A percentile compares a stretch with the other conserved stretches of the same genome.
phyloP scores from a whole-genome alignment of 2,888 invertebrate genomes.

The Lepidocyrtinus sp. region DNA sequence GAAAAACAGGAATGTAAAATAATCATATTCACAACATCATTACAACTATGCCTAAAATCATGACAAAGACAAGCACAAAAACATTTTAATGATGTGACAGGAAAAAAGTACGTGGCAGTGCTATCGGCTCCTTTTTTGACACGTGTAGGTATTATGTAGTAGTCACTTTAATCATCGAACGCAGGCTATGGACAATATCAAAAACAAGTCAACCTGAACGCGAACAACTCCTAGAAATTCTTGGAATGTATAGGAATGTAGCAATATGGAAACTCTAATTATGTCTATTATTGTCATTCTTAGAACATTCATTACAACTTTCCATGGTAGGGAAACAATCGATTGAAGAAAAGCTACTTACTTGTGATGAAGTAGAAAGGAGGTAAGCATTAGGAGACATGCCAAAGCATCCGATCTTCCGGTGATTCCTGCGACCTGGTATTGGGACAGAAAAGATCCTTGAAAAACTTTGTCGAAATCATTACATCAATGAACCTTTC shows the following conservation, averaged over 20 bases:
- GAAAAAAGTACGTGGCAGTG: too few relatives aligned
- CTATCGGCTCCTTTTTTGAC: too few relatives aligned
- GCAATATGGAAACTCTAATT: too few relatives aligned
- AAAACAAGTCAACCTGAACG: neutral
- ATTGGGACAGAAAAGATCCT: too few relatives aligned
- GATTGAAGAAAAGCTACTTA: slow-evolving; percentile 74
- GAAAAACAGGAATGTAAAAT: slow-evolving; percentile 11
- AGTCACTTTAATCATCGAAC: neutral
- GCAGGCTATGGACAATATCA: neutral
- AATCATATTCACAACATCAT: neutral
- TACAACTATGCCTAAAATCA: neutral
- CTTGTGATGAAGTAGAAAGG: slow-evolving; percentile 86
- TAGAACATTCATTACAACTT: neutral
- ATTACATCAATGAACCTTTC: too few relatives aligned
- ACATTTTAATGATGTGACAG: neutral
- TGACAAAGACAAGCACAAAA: neutral
- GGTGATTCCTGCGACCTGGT: slow-evolving; percentile 87
- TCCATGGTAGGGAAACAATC: neutral
- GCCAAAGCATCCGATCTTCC: slow-evolving; percentile 90
- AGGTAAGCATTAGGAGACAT: slow-evolving; percentile 85
- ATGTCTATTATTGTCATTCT: too few relatives aligned
- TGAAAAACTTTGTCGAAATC: too few relatives aligned
- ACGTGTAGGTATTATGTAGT: too few relatives aligned
- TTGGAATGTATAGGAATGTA: too few relatives aligned
- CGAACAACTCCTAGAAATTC: too few relatives aligned